Evolutionary conservation across 37 sponge, comb jelly and placozoan genomes (phyloP).

Genomic region (Mnemiopsis leidyi): DNA sequence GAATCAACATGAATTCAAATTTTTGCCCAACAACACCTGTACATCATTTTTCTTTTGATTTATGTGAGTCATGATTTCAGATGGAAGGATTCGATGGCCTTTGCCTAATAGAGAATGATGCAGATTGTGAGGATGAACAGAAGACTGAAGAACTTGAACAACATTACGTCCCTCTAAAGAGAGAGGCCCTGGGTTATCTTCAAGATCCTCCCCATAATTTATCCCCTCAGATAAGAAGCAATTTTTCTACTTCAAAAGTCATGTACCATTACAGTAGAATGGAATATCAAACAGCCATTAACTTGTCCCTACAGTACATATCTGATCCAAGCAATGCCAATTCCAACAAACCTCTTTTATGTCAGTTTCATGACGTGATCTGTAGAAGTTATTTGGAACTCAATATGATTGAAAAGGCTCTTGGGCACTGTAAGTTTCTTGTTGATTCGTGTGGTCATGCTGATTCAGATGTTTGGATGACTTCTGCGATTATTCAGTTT

Average conservation of each 20-base stretch:
- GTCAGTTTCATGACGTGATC: neutral
- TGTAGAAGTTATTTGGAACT: neutral
- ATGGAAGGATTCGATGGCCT: constrained; percentile 5
- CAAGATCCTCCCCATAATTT: neutral
- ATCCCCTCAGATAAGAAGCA: constrained; percentile 5
- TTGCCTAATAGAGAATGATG: neutral
- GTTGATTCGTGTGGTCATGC: neutral
- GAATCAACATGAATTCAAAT: too few species aligned
- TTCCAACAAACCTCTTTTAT: neutral
- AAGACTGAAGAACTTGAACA: neutral
- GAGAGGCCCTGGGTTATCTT: neutral
- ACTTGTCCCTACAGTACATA: neutral
- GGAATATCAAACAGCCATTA: neutral
- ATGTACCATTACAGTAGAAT: neutral
- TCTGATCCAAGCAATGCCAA: neutral
- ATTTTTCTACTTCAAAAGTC: neutral
- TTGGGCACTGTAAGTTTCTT: neutral
- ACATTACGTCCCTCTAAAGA: neutral
- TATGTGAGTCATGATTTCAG: too few species aligned
- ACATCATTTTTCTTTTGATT: too few species aligned
- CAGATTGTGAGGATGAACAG: neutral
- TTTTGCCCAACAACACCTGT: too few species aligned
- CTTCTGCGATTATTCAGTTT: neutral
- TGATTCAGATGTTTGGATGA: neutral
- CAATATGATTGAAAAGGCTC: neutral